phyloP scores from a whole-genome alignment of 2,797 vertebrate species.

The Coluber constrictor region DNA sequence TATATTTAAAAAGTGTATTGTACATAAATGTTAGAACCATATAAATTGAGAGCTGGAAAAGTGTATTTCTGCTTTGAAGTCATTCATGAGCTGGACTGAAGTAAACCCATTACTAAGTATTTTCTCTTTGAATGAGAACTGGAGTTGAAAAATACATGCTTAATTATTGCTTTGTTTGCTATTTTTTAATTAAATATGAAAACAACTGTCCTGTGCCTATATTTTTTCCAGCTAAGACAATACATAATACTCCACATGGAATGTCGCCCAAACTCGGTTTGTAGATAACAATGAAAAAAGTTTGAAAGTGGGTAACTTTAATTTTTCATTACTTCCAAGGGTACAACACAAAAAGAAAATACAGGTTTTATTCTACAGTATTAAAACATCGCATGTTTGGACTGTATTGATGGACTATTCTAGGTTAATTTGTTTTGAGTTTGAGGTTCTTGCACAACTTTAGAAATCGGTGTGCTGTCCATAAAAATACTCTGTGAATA shows the following conservation, averaged over 20 bases:
- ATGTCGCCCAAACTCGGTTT: neutral
- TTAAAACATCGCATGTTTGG: neutral
- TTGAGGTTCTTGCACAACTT: neutral
- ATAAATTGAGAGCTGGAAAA: neutral
- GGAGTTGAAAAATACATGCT: neutral
- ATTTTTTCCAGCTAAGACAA: neutral
- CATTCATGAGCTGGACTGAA: neutral
- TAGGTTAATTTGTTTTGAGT: neutral
- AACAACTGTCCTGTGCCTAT: neutral
- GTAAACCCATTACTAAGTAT: neutral
- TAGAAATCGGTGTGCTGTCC: neutral
- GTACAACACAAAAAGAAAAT: neutral
- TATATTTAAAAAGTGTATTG: neutral
- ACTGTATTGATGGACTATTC: neutral
- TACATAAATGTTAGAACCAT: neutral
- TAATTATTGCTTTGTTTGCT: neutral
- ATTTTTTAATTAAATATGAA: neutral
- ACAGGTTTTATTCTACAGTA: neutral
- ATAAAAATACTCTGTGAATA: neutral
- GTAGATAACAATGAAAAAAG: neutral
- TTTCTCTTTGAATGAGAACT: neutral
- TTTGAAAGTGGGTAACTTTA: neutral
- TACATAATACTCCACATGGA: neutral
- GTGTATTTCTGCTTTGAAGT: neutral
- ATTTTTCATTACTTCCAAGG: neutral